Evolutionary conservation across 2,888 invertebrate species (phyloP).

Genomic region (Biston stratarius): DNA sequence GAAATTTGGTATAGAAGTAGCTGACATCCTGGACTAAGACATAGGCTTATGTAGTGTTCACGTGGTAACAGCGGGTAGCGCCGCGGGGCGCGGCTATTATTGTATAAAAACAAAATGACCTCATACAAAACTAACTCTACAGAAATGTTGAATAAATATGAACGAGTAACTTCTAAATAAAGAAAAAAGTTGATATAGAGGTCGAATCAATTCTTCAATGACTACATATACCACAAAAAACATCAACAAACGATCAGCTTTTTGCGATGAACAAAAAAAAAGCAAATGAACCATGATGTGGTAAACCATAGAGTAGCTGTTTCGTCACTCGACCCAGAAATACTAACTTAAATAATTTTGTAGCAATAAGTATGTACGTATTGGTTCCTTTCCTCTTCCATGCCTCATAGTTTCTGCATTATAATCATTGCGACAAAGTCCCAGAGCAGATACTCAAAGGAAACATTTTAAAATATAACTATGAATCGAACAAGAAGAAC

Average conservation of each 20-base stretch:
- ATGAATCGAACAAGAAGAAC: neutral
- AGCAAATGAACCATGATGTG: constrained; percentile 15
- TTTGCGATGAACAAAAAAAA: constrained; percentile 14
- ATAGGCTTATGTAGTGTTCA: too few species aligned
- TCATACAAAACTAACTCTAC: neutral
- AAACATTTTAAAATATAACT: neutral
- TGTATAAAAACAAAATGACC: constrained; percentile 1
- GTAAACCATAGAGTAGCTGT: constrained; percentile 17
- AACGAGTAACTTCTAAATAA: neutral
- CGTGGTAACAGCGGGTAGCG: too few species aligned
- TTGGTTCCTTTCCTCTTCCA: neutral
- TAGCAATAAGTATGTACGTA: neutral
- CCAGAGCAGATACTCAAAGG: neutral
- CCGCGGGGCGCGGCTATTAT: too few species aligned
- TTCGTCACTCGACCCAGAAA: constrained; percentile 9
- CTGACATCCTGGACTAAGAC: too few species aligned
- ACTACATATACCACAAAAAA: neutral
- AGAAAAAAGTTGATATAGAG: constrained; percentile 6
- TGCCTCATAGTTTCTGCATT: neutral
- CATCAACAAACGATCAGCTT: constrained; percentile 4
- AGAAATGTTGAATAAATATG: neutral
- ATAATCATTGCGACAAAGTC: neutral
- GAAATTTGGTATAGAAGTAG: too few species aligned
- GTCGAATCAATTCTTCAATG: constrained; percentile 22
- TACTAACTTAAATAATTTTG: neutral